Evolutionary conservation across 2,113 vertebrate genomes (phyloP), one percentile per base, ranked within the genome.

Genomic region (Sebastes schlegelii): DNA sequence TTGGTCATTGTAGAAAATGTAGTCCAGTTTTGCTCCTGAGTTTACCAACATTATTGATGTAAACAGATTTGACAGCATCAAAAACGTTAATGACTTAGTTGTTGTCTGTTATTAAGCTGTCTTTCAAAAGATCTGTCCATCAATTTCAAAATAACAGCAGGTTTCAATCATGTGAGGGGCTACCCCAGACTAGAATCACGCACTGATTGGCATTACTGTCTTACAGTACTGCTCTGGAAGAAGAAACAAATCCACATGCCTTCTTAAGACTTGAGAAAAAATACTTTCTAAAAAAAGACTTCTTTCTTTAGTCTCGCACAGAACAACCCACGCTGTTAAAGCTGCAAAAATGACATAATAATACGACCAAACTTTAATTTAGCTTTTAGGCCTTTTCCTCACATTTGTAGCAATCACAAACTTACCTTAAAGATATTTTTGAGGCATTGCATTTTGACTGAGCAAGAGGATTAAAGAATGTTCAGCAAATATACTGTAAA

Each of bases 401-500:
- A 65, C 58, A 49, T 55, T 34, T 52, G 21, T 55, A 58, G 34
- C 54, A 57, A 77, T 76, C 71, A 26, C 6, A 75, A 83, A 79
- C 19, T 89, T 63, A 45, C 40, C 52, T 40, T 45, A 3, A 71
- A 64, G 74, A 86, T 77, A 12, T 21, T 83, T 80, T 73, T 6
- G 6, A 69, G 63, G 61, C 51, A 11, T 42, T 82, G 6, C 43
- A 8, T 85, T 76, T 55, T 70, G 51, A 74, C 55, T 51, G 45
- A 77, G 77, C 40, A 12, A 79, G 40, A 48, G 75, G 76, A 85
- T 89, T 88, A 87, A 80, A 84, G 69, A 83, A 72, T 78, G 75
- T 90, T 83, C 34, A 64, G 75, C 68, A 83, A 85, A 87, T 72
- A 87, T 78, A 77, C 51, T 84, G 74, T 88, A 75, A 80, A 85